Conservation (phyloP, 2,797 vertebrate genomes). For the Anniella stebbinsi region DNA sequence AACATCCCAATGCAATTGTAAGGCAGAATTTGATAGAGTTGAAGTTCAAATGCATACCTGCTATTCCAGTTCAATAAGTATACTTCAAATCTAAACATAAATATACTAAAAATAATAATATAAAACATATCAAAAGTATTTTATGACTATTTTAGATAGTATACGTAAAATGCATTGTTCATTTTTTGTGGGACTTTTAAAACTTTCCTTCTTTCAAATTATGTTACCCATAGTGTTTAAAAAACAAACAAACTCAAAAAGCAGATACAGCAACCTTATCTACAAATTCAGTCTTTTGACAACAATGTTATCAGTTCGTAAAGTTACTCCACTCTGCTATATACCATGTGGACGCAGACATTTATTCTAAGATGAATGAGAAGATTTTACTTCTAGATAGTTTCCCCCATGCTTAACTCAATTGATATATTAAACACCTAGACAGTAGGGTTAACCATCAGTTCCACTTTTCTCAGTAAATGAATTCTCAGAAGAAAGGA, state of each 20-base stretch:
- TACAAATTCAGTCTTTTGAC: background rate
- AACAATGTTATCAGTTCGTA: background rate
- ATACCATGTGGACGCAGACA: no score
- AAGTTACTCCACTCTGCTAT: no score
- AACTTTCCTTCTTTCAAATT: background rate
- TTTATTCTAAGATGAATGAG: background rate
- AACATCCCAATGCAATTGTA: background rate
- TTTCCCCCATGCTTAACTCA: background rate
- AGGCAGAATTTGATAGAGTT: background rate
- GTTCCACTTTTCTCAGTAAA: constrained; percentile 24
- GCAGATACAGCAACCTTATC: background rate
- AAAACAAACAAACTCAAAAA: no score
- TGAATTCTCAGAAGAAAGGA: constrained; percentile 28
- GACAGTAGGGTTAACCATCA: background rate
- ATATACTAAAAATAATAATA: background rate
- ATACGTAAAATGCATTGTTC: background rate
- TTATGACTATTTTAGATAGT: background rate
- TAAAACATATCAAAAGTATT: background rate
- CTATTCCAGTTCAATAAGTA: background rate
- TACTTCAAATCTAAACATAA: background rate
- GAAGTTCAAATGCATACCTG: background rate
- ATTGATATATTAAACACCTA: background rate
- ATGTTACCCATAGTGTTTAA: background rate
- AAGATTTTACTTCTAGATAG: background rate
- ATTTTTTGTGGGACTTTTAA: background rate